Evolutionary conservation across 2,888 invertebrate species (phyloP).

Genomic region (Mesopsocus fuscifrons): DNA sequence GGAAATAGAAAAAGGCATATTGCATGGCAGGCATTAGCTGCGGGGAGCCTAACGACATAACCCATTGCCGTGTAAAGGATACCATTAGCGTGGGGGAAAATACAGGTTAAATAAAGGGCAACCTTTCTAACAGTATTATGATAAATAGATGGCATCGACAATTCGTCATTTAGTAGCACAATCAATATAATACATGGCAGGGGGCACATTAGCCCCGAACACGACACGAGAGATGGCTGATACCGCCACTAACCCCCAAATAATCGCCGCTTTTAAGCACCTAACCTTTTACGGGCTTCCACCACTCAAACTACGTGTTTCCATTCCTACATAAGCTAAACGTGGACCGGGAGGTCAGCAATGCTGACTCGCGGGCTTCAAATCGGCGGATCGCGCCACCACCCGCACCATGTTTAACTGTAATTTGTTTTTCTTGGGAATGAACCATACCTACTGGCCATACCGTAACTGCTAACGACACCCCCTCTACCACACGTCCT

Average conservation of each 20-base stretch:
- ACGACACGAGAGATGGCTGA: slow-evolving; percentile 6
- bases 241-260: slow-evolving; percentile 5
- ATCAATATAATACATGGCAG: slow-evolving; percentile 8
- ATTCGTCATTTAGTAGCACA: slow-evolving; percentile 9
- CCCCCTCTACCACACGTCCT: too few relatives aligned
- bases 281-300: slow-evolving; percentile 5
- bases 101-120: slow-evolving; percentile 9
- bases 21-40: too few relatives aligned
- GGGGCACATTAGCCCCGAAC: slow-evolving; percentile 1
- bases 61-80: slow-evolving; percentile 6
- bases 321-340: slow-evolving; percentile 2
- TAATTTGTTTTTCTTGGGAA: slow-evolving; percentile 9
- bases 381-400: slow-evolving; percentile 5
- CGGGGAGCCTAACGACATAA: slow-evolving; percentile 4
- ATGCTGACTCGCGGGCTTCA: neutral
- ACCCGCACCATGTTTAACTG: slow-evolving; percentile 7
- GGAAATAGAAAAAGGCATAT: too few relatives aligned
- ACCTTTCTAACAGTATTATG: slow-evolving; percentile 5
- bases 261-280: slow-evolving; percentile 10
- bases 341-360: neutral
- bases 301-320: neutral
- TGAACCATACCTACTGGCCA: too few relatives aligned
- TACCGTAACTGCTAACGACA: too few relatives aligned
- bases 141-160: slow-evolving; percentile 9
- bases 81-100: slow-evolving; percentile 5